Percentiles rank a stretch among this genome's conserved stretches.
Conservation (phyloP, 2,113 vertebrate genomes). For the Paramormyrops kingsleyae region DNA sequence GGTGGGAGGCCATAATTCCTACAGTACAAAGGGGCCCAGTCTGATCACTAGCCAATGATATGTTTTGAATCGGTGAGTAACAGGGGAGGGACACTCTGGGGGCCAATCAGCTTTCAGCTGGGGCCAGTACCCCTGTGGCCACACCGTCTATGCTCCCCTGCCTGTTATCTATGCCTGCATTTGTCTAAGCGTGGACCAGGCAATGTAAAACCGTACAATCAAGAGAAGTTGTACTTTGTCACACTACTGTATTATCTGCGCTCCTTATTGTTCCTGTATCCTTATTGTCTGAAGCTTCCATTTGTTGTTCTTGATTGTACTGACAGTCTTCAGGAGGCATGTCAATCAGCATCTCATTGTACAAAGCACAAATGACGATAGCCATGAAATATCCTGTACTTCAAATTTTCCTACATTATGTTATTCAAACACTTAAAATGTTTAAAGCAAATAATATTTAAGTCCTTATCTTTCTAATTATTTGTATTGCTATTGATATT, state of each 20-base stretch:
- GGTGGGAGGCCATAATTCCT: neutral
- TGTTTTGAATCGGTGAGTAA: neutral
- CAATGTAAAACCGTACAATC: neutral
- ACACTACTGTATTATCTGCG: neutral
- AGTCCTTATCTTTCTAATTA: neutral
- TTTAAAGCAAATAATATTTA: neutral
- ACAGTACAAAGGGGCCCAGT: neutral
- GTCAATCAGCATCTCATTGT: neutral
- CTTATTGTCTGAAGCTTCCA: neutral
- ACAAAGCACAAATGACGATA: neutral
- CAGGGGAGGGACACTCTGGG: neutral
- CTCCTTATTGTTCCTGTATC: neutral
- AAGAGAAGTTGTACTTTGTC: neutral
- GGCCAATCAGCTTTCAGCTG: neutral
- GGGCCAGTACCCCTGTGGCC: neutral
- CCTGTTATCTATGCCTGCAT: neutral
- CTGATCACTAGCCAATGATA: neutral
- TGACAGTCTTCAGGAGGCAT: neutral
- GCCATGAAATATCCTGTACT: neutral
- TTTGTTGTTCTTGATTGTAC: neutral
- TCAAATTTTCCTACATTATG: neutral
- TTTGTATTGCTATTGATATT: neutral
- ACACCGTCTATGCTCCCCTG: neutral
- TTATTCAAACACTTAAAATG: neutral
- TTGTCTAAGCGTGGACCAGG: neutral